Base-by-base conservation (phyloP, 30 jellyfish, hydroid and myxozoan genomes). In the Catostylus mosaicus region DNA sequence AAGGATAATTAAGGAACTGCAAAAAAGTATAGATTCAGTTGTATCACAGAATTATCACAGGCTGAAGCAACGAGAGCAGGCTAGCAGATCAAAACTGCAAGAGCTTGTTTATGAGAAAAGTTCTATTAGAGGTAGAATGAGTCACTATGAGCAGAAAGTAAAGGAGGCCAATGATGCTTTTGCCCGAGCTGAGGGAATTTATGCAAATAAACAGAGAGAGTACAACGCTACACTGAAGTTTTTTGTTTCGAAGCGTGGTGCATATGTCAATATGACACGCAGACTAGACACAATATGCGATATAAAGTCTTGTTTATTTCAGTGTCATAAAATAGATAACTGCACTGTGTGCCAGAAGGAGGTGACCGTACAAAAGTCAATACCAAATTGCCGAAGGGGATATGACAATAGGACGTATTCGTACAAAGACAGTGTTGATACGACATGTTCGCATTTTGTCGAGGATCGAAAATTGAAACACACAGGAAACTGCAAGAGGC, bases 401-500 rank as follows among this genome's bases (percentile, higher is more conserved):
- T 16, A 31, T 14, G 90, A 80, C 32, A 83, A 80, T 26, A 81
- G 93, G 33, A 26, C 89, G 22, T 93, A 93, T 43, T 47, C 91
- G 14, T 75, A 57, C 69, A 57, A 63, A 30, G 89, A 83, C 57
- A 73, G 60, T 59, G 40, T 43, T 23, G 45, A 85, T 37, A 40
- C 77, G 20, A 56, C 67, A n/a, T 93, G 98, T 77, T 93, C 98
- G 16, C 98, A 88, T 68, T 24, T 72, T 22, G 98, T 82, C 26
- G 87, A 75, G 56, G 98, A 93, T 75, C 80, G 98, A 34, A 68
- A 63, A 59, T 56, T 82, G 67, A 87, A 93, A 74, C 87, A 93
- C 81, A 86, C 98, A 3, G 98, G 98, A 24, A 93, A 74, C 77
- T 93, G 98, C 72, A 67, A 82, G 47, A 59, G 82, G 50, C 97